Evolutionary conservation across 2,888 invertebrate species (phyloP), one percentile per base, ranked within the genome.

Genomic region (Nomada flava): DNA sequence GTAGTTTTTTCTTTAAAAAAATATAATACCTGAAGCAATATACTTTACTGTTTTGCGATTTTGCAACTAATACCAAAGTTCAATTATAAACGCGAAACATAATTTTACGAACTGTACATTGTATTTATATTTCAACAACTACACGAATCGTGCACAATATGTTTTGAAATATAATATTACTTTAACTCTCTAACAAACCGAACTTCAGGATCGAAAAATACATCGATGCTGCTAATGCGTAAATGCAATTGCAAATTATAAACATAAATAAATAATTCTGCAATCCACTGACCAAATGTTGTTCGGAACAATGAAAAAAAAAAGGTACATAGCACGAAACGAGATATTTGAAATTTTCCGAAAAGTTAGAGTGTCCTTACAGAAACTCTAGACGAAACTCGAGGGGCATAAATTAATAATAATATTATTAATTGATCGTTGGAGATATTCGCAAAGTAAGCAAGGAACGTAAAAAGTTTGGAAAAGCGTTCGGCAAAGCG

Each of bases 121-220:
- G 47, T 47, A 47, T 47, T 47, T 47, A 47, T 15, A 13, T 47
- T 47, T 11, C 47, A 47, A 55, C 10, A 67, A 23, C n/a, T 60
- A 26, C 50, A 29, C 23, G 18, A 36, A 57, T 44, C 4, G 18
- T 71, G n/a, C 44, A 44, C 57, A 73, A 63, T 73, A 80, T 73
- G 73, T 64, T 68, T 80, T 80, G 62, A 47, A 63, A n/a, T 26
- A 0, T 20, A 52, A 20, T 36, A 63, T 64, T 64, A 79, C 7
- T 67, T 2, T 44, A n/a, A 55, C 26, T 2, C 18, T 10, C 42
- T 29, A 1, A 20, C 26, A 18, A 11, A 55, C 50, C 23, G 15
- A 2, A 11, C 20, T 1, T 15, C 29, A 1, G 42, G 5, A 13
- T 57, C 5, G 15, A 65, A 55, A 63, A 18, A 1, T 9, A 20